These are phyloP conservation scores for Thelohanellus kitauei DNA, from an alignment of 30 jellyfish, hydroid and myxozoan species.

Conservation along the genomic window DNA sequence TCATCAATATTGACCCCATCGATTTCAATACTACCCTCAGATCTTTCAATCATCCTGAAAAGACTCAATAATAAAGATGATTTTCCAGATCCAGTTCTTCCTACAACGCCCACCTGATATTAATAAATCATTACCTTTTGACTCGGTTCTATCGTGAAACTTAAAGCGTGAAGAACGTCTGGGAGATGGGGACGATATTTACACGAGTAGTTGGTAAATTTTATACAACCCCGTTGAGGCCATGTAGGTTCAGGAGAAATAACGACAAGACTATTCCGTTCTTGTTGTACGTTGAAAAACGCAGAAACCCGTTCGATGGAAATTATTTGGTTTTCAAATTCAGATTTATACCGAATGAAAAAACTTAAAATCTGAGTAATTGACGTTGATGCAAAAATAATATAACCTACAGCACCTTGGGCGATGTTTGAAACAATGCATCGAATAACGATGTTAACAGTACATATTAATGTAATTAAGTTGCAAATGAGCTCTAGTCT, in stretches of 20 bases:
- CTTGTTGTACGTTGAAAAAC: too few relatives aligned
- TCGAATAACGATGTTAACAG: conserved; percentile 18
- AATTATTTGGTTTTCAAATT: conserved; percentile 66
- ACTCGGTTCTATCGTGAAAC: conserved; percentile 12
- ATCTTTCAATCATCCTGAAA: conserved; percentile 59
- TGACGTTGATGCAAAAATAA: conserved; percentile 4
- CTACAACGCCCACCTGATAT: conserved; percentile 58
- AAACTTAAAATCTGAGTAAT: conserved; percentile 53
- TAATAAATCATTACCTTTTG: conserved; percentile 29
- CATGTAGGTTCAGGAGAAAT: conserved; percentile 5
- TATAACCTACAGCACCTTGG: not conserved
- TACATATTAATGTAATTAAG: conserved; percentile 23
- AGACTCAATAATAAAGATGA: conserved; percentile 40
- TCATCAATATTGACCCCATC: conserved; percentile 33
- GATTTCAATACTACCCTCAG: conserved; percentile 24
- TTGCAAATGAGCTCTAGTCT: conserved; percentile 73
- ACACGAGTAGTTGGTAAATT: conserved; percentile 16
- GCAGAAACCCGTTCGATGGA: conserved; percentile 61
- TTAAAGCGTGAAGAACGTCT: conserved; percentile 14
- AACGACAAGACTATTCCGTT: not conserved
- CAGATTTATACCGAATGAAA: conserved; percentile 66
- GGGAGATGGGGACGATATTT: conserved; percentile 50
- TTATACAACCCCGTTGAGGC: conserved; percentile 50
- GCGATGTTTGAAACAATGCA: not conserved
- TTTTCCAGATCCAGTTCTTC: conserved; percentile 96